Evolutionary conservation across 1,140 invertebrate species (phyloP), one percentile per base, ranked within the genome.

Genomic region (Oscheius sp.): DNA sequence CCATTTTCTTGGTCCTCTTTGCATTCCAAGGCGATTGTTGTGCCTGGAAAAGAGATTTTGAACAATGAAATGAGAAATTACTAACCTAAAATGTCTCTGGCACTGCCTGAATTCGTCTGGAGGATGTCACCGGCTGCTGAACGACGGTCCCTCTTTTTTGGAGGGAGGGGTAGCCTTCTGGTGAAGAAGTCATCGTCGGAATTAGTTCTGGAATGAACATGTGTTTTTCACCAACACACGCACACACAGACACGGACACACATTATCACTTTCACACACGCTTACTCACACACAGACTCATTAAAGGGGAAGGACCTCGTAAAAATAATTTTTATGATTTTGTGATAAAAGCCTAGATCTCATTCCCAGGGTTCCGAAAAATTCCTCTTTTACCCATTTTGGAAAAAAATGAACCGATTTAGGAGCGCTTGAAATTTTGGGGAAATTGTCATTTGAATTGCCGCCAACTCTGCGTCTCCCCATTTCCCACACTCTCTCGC

Each of bases 21-120:
- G 15, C 67, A 68, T 28, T 68, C 67, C 13, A 68, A 28, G 7
- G 67, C 67, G 18, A 68, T 55, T 10, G 67, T 68, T 55, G 55
- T 68, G 38, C 67, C 62, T 65, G 62, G 13, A 65, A 35, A 59
- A 55, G 20, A 23, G 29, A 4, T 55, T 20, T 10, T 23, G 49
- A 23, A 7, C 20, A 55, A 18, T 20, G 20, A 1, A 28, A 23
- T 1, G 28, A 20, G 1, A 58, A 26, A 28, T 29, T 1, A 32
- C 34, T 28, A 15, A 65, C 62, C 67, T 10, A 68, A 23, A 61
- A 68, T 59, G 32, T 68, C 49, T 18, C 55, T 31, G 1, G 67
- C 52, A 10, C 32, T 68, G 2, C 67, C 67, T 2, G 67, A 58
- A 42, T 68, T 68, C 15, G 32, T 18, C 1, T n/a, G 15, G 2